Evolutionary conservation across 2,113 vertebrate genomes (phyloP), one percentile per base, ranked within the genome.

Genomic region (Melanotaenia duboulayi): DNA sequence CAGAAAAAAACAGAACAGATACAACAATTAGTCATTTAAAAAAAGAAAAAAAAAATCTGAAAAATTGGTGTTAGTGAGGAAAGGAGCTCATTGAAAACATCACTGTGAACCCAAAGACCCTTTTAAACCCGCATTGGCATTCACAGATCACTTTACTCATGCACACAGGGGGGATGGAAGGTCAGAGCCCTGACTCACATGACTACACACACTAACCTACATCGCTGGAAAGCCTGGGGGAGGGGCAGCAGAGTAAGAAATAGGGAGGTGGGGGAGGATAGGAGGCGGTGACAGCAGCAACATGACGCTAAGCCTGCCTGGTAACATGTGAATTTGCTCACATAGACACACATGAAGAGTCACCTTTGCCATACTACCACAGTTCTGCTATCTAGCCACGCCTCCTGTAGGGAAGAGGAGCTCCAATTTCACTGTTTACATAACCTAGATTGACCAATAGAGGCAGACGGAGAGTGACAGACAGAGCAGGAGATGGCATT

Each of bases 341-440:
- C 24, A 35, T 55, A 23, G 32, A n/a, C 65, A 59, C 42, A 46
- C 28, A 35, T 35, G 32, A 35, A 35, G 32, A 9, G 17, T 84
- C 85, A 91, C 90, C 87, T 92, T 90, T 90, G 84, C 65, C 86
- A 86, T 81, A 90, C 70, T 89, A 74, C 67, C 86, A 90, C 84
- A 90, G 71, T 81, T 86, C 78, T 72, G 12, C 57, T 39, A 35
- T 55, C 17, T 4, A 35, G 77, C 79, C 71, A 73, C 71, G 20
- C 83, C 90, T 66, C 60, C 51, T 58, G 37, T 4, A 25, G 44
- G 59, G 62, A 65, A 59, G 23, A 8, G 40, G n/a, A 46, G 73
- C 70, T 87, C 74, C 9, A 73, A 84, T 82, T 84, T 78, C 83
- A 69, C 48, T 65, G 83, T 92, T 87, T 87, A 87, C 81, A 81